Conservation (phyloP, 2,113 vertebrate species). For the Vulpes ferrilata region DNA sequence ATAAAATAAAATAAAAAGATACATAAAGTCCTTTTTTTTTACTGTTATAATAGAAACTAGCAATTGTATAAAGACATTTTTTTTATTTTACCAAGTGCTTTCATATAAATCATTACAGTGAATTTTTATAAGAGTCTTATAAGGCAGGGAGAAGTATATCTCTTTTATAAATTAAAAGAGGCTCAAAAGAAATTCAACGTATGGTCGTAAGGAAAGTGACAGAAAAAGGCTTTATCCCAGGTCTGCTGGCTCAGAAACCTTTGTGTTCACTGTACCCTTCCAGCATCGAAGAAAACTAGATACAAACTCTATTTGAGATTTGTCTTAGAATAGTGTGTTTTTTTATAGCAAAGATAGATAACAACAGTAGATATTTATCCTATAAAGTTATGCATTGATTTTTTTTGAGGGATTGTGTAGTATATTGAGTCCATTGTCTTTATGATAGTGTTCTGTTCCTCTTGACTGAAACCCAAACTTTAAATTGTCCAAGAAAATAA, state of each 20-base stretch:
- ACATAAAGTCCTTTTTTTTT: not conserved
- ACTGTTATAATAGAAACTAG: not conserved
- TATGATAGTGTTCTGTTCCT: not conserved
- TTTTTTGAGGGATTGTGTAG: not conserved
- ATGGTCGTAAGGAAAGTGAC: not conserved
- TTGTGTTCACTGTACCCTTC: not conserved
- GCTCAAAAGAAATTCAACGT: not conserved
- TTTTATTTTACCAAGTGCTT: not conserved
- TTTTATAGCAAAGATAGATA: not conserved
- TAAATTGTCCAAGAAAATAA: not conserved
- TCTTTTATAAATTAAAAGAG: slow-evolving; percentile 5
- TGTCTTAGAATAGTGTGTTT: not conserved
- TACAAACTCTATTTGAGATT: slow-evolving; percentile 2
- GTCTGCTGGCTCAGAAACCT: slow-evolving; percentile 26
- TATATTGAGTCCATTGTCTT: not conserved
- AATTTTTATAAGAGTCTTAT: not conserved
- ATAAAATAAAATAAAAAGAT: too few species aligned
- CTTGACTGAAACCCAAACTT: not conserved
- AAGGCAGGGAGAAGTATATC: not conserved
- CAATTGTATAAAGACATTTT: not conserved
- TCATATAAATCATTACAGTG: not conserved
- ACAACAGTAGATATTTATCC: not conserved
- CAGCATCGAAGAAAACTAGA: not conserved
- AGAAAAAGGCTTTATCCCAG: slow-evolving; percentile 1
- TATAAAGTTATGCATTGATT: not conserved